Conservation (phyloP, 2,113 vertebrate genomes). For the Megaleporinus macrocephalus region DNA sequence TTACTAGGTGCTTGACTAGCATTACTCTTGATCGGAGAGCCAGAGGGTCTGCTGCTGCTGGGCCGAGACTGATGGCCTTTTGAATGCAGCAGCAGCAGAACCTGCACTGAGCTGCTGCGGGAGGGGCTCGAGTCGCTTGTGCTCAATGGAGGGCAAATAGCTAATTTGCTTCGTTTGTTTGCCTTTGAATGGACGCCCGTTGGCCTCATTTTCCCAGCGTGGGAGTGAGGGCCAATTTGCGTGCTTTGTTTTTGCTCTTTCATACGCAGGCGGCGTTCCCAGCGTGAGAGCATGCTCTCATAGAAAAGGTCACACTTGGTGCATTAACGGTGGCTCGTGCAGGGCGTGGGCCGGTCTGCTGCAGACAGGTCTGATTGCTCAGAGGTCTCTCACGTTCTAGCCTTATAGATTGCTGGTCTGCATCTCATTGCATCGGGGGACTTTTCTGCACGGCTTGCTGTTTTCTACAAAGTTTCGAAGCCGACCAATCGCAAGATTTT, state of each 20-base stretch:
- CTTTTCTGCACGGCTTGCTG: background rate
- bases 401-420: background rate
- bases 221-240: constrained; percentile 42
- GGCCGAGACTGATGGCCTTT: background rate
- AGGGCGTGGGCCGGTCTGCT: constrained; percentile 1
- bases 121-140: background rate
- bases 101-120: background rate
- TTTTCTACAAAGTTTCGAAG: background rate
- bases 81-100: background rate
- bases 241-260: constrained; percentile 48
- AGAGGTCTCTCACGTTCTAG: background rate
- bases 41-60: background rate
- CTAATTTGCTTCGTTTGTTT: constrained; percentile 51
- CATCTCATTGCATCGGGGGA: background rate
- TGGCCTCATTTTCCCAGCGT: constrained; percentile 36
- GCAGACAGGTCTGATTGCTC: constrained; percentile 40
- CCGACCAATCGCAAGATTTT: background rate
- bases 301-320: constrained; percentile 46
- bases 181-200: constrained; percentile 31
- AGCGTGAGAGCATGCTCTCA: constrained; percentile 27
- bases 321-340: constrained; percentile 35
- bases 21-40: constrained; percentile 28
- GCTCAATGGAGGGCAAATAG: constrained; percentile 38
- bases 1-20: constrained; percentile 38
- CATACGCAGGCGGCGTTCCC: constrained; percentile 22